A percentile compares a stretch with the other conserved stretches of the same genome.
phyloP scores from a whole-genome alignment of 2,797 vertebrate genomes.

The Trachops cirrhosus region DNA sequence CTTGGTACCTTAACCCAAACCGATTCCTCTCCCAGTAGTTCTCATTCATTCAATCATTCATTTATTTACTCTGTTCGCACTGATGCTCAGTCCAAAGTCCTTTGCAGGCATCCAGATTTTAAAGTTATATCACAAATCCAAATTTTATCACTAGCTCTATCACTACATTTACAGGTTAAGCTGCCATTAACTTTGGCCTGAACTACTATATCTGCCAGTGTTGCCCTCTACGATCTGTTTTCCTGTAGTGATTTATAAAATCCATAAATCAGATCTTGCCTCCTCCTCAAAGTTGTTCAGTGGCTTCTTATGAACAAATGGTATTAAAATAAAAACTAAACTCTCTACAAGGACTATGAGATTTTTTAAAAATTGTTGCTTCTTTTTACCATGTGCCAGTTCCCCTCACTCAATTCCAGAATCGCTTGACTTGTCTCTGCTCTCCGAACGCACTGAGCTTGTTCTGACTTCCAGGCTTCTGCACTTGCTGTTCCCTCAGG shows the following conservation, averaged over 20 bases:
- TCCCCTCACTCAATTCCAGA: rapidly evolving
- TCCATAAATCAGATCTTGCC: background rate
- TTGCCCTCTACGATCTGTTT: background rate
- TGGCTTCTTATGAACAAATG: background rate
- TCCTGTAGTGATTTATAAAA: background rate
- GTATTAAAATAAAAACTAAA: background rate
- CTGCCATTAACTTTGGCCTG: background rate
- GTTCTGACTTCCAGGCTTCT: background rate
- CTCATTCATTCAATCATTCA: background rate
- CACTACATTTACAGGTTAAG: background rate
- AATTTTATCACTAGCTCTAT: background rate
- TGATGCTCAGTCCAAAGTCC: background rate
- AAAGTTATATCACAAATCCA: background rate
- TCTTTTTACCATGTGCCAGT: background rate
- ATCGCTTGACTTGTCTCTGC: background rate
- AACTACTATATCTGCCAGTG: background rate
- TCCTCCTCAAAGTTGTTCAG: background rate
- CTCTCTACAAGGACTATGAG: background rate
- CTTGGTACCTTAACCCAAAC: background rate
- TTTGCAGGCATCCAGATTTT: background rate
- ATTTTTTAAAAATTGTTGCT: background rate
- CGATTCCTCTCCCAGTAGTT: background rate
- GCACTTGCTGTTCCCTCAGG: background rate
- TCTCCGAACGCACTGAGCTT: background rate
- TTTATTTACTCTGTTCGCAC: background rate